These are phyloP conservation scores for Drosophila meridionalis DNA, from an alignment of 2,888 invertebrate species.

Conservation along the genomic window DNA sequence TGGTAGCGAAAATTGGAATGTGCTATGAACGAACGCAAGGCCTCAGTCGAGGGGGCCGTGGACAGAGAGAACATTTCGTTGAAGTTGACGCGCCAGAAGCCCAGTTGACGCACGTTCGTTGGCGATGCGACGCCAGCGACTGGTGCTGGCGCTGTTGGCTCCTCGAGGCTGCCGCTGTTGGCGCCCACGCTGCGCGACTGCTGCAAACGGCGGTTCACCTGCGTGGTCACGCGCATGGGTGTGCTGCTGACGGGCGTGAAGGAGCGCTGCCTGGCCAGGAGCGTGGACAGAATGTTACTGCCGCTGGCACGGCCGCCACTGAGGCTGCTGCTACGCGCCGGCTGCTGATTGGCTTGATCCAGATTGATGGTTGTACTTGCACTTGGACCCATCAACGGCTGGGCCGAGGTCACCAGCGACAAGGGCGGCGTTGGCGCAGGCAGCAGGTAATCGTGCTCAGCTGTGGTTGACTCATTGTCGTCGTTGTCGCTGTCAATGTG, in stretches of 20 bases:
- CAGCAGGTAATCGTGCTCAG: conserved; percentile 68
- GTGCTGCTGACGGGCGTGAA: conserved; percentile 55
- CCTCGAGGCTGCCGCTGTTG: conserved; percentile 47
- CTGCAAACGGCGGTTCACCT: conserved; percentile 62
- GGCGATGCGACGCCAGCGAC: conserved; percentile 24
- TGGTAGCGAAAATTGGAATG: conserved; percentile 77
- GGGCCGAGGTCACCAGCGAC: conserved; percentile 43
- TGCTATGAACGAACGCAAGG: conserved; percentile 79
- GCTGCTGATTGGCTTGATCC: conserved; percentile 45
- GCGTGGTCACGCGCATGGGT: conserved; percentile 52
- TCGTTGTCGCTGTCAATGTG: conserved; percentile 57
- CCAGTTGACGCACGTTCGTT: conserved; percentile 43
- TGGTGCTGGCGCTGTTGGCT: conserved; percentile 12
- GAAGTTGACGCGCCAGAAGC: conserved; percentile 82
- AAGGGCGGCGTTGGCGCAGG: conserved; percentile 49
- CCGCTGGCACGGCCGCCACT: conserved; percentile 36
- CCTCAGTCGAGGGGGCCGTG: conserved; percentile 77
- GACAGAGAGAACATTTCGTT: conserved; percentile 82
- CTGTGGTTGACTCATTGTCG: conserved; percentile 74
- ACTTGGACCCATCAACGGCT: conserved; percentile 18
- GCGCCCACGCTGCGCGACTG: conserved; percentile 54
- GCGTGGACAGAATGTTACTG: conserved; percentile 65
- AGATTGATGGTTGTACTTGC: conserved; percentile 65
- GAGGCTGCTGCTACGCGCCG: conserved; percentile 32
- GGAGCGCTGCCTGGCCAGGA: conserved; percentile 63